Evolutionary conservation across 1,140 invertebrate species (phyloP).

Genomic region (Drosophila trapezifrons): DNA sequence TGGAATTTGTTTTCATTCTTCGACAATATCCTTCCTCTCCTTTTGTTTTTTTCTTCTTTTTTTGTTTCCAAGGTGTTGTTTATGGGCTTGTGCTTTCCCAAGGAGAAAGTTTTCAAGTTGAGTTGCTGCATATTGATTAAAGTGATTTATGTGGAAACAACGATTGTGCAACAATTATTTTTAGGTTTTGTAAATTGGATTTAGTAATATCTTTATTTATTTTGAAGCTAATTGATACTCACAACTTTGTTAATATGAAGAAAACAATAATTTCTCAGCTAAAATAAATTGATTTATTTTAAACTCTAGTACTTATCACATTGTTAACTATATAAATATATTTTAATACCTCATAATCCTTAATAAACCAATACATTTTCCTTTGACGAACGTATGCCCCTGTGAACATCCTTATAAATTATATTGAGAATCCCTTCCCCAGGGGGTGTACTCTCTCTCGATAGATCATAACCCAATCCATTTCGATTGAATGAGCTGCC

Average conservation of each 20-base stretch:
- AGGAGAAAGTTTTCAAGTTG: constrained; percentile 4
- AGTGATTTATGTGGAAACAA: background rate
- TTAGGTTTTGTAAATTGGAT: fast-evolving
- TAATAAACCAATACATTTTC: background rate
- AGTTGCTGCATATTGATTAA: background rate
- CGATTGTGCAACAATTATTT: background rate
- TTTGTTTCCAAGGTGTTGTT: constrained; percentile 9
- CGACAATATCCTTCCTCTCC: background rate
- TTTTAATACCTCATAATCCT: background rate
- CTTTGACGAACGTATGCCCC: no score
- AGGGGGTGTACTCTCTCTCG: background rate
- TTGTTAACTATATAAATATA: background rate
- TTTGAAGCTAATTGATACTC: no score
- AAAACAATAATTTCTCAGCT: no score
- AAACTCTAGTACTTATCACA: no score
- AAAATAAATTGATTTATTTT: no score
- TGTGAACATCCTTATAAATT: constrained; percentile 4
- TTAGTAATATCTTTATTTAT: background rate
- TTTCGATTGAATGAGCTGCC: constrained; percentile 40
- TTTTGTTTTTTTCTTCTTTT: background rate
- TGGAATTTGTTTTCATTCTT: constrained; percentile 33
- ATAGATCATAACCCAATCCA: constrained; percentile 40
- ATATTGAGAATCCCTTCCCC: constrained; percentile 5
- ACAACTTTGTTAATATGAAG: no score
- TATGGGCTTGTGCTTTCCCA: background rate